Evolutionary conservation across 2,113 vertebrate genomes (phyloP).

Genomic region (Nothoprocta pentlandii): DNA sequence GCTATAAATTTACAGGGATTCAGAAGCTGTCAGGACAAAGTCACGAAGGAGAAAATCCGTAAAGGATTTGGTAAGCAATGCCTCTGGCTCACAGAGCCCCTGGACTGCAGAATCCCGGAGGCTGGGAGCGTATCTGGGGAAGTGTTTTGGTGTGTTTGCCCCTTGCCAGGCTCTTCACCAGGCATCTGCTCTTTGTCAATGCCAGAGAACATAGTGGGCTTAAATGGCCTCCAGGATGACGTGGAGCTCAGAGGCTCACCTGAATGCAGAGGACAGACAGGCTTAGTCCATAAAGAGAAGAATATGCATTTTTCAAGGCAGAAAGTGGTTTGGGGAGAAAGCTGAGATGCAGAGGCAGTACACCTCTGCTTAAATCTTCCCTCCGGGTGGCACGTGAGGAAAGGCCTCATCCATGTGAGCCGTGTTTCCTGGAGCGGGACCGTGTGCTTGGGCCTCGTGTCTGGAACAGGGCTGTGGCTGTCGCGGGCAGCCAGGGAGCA

Average conservation of each 20-base stretch:
- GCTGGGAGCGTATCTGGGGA: not conserved
- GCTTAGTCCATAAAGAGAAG: not conserved
- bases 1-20: not conserved
- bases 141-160: no score
- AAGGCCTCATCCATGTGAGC: not conserved
- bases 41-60: not conserved
- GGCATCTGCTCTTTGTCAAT: not conserved
- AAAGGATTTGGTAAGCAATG: not conserved
- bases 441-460: not conserved
- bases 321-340: not conserved
- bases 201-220: not conserved
- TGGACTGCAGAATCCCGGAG: not conserved
- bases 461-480: constrained; percentile 49
- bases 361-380: not conserved
- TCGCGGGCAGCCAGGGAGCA: constrained; percentile 40
- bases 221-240: not conserved
- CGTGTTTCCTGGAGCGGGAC: not conserved
- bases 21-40: not conserved
- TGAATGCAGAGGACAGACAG: not conserved
- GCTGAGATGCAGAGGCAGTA: not conserved
- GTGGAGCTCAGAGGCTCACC: not conserved
- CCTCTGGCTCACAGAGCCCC: not conserved
- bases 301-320: not conserved
- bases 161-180: not conserved
- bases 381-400: accelerated